These are phyloP conservation scores for Ancistrus triradiatus DNA, from an alignment of 2,113 vertebrate genomes.

Conservation along the genomic window DNA sequence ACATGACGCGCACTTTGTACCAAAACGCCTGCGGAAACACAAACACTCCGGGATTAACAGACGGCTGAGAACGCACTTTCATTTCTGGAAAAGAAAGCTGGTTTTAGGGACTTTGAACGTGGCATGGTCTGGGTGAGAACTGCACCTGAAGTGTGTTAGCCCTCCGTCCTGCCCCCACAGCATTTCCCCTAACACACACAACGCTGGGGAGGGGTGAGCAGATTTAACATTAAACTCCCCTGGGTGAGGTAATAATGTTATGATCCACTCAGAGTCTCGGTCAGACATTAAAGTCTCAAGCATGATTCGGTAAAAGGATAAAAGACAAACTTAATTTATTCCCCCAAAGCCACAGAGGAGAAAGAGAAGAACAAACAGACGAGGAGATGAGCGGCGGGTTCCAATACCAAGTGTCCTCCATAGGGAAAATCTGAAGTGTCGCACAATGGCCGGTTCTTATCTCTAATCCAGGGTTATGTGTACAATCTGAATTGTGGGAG, in stretches of 20 bases:
- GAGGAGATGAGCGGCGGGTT: no score
- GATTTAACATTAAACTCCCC: constrained; percentile 54
- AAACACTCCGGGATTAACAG: neutral
- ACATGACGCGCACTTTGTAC: constrained; percentile 97
- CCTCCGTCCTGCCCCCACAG: neutral
- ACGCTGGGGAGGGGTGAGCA: constrained; percentile 8
- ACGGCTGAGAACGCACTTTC: no score
- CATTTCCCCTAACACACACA: neutral
- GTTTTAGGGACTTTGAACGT: no score
- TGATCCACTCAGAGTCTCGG: constrained; percentile 57
- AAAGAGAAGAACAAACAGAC: neutral
- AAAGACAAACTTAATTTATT: constrained; percentile 72
- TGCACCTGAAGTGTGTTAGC: no score
- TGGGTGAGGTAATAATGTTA: constrained; percentile 69
- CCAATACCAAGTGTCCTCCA: no score
- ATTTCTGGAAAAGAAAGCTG: no score
- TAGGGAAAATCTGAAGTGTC: no score
- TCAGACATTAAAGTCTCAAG: constrained; percentile 71
- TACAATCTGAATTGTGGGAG: no score
- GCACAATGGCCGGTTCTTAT: no score
- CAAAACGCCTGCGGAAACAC: constrained; percentile 80
- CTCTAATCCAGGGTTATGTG: no score
- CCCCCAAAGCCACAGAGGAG: neutral
- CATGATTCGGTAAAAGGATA: constrained; percentile 71
- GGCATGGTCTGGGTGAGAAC: no score